phyloP scores from a whole-genome alignment of 1,140 invertebrate genomes.

The Carcinoscorpius rotundicauda region DNA sequence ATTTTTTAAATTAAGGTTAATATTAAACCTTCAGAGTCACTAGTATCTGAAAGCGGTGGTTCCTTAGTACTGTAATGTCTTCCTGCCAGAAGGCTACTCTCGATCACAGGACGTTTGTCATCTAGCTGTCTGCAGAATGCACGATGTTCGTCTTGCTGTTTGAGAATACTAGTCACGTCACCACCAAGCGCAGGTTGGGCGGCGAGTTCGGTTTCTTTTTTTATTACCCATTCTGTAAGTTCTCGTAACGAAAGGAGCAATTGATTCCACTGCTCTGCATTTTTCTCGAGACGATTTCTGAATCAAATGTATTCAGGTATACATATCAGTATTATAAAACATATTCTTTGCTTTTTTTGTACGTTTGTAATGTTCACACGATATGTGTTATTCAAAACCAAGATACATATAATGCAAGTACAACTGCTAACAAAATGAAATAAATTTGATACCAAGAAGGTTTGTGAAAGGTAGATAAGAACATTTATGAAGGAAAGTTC shows the following conservation, averaged over 20 bases:
- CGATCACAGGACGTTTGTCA: slow-evolving; percentile 84
- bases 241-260: slow-evolving; percentile 74
- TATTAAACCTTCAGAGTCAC: too few relatives aligned
- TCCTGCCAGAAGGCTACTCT: slow-evolving; percentile 82
- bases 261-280: slow-evolving; percentile 44
- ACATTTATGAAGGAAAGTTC: too few relatives aligned
- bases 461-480: too few relatives aligned
- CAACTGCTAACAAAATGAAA: too few relatives aligned
- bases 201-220: slow-evolving; percentile 81
- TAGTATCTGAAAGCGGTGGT: slow-evolving; percentile 6
- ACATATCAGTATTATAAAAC: too few relatives aligned
- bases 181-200: slow-evolving; percentile 64
- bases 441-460: too few relatives aligned
- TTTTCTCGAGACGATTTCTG: slow-evolving; percentile 85
- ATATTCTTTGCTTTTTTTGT: too few relatives aligned
- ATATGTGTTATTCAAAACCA: too few relatives aligned
- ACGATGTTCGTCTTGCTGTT: slow-evolving; percentile 75
- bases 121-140: slow-evolving; percentile 75
- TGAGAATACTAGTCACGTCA: slow-evolving; percentile 58
- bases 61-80: slow-evolving; percentile 73
- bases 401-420: too few relatives aligned
- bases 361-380: too few relatives aligned
- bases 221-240: slow-evolving; percentile 86
- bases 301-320: slow-evolving; percentile 10
- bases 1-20: too few relatives aligned